Conservation (phyloP, 2,113 vertebrate genomes). For the Shinisaurus crocodilurus region DNA sequence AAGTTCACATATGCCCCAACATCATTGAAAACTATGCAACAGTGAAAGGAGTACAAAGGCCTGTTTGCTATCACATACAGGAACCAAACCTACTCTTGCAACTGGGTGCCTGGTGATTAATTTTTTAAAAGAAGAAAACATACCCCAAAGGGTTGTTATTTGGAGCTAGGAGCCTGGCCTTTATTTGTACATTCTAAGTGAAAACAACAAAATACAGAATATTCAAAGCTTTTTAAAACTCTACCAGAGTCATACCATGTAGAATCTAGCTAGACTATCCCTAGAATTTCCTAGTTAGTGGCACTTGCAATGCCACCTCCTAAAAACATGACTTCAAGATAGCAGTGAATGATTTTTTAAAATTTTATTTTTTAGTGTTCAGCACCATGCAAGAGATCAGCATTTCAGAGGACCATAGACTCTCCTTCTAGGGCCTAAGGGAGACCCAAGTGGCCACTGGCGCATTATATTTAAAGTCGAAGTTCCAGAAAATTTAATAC, state of each 20-base stretch:
- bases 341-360: too few relatives aligned
- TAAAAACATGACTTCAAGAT: background rate
- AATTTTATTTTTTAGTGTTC: background rate
- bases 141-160: background rate
- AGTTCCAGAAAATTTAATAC: background rate
- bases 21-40: background rate
- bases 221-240: background rate
- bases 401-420: background rate
- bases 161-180: background rate
- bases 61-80: background rate
- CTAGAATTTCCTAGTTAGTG: fast-evolving
- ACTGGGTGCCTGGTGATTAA: background rate
- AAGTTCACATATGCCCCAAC: background rate
- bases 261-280: background rate
- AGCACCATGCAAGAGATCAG: background rate
- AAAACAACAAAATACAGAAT: background rate
- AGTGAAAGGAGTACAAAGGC: background rate
- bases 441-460: background rate
- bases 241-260: background rate
- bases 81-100: background rate
- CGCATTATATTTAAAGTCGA: background rate
- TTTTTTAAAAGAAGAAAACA: background rate
- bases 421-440: background rate
- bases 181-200: background rate
- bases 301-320: background rate